phyloP scores from a whole-genome alignment of 2,797 vertebrate species.

The Argya squamiceps region DNA sequence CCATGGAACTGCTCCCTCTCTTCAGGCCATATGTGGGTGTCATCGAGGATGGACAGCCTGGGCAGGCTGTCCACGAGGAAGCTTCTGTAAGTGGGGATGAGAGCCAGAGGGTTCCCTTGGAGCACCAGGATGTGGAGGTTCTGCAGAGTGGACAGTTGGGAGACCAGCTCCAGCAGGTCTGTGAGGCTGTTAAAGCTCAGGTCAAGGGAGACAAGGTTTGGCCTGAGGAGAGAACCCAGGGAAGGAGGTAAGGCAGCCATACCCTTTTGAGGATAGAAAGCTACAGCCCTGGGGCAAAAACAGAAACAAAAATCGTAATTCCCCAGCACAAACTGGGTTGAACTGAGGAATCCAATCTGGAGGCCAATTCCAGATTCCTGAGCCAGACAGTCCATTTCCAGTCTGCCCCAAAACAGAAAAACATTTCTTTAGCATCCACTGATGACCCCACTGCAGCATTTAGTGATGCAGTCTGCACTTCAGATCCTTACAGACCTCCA shows the following conservation, averaged over 20 bases:
- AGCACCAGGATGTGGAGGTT: constrained; percentile 80
- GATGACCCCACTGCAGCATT: neutral
- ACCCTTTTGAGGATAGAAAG: neutral
- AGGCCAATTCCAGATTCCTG: neutral
- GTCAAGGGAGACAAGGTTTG: constrained; percentile 86
- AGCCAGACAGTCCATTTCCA: neutral
- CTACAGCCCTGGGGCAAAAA: neutral
- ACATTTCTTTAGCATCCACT: neutral
- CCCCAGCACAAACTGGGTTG: neutral
- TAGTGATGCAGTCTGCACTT: neutral
- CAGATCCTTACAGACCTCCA: neutral
- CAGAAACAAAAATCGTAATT: neutral
- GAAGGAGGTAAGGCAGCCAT: neutral
- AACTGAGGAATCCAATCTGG: neutral
- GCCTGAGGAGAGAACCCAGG: constrained; percentile 74
- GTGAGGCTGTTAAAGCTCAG: constrained; percentile 85
- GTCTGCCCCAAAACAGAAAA: neutral
- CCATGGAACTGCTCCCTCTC: constrained; percentile 77
- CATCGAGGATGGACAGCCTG: constrained; percentile 78
- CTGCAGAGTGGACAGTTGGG: constrained; percentile 69
- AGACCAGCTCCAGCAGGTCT: constrained; percentile 73
- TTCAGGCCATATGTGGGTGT: constrained; percentile 66
- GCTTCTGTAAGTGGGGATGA: constrained; percentile 83
- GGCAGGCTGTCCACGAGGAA: constrained; percentile 82
- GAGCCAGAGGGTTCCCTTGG: constrained; percentile 85